Conservation (phyloP, 2,113 vertebrate species). For the Serilophus lunatus region DNA sequence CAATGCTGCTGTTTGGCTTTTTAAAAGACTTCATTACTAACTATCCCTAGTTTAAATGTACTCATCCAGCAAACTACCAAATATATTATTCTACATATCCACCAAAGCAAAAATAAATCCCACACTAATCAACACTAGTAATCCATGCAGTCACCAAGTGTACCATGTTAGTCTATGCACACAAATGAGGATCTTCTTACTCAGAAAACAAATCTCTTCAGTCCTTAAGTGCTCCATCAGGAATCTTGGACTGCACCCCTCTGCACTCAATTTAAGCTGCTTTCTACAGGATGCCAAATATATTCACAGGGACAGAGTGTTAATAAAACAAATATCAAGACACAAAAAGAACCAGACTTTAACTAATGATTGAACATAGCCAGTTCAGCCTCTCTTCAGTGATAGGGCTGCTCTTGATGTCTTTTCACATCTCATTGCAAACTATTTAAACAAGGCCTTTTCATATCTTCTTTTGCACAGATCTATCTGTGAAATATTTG, state of each 20-base stretch:
- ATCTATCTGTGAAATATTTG: not conserved
- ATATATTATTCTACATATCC: not conserved
- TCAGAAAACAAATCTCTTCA: not conserved
- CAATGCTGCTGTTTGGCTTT: not conserved
- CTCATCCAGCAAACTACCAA: not conserved
- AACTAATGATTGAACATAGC: not conserved
- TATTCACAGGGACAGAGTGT: not conserved
- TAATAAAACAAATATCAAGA: constrained; percentile 6
- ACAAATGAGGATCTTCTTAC: not conserved
- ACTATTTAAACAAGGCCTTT: not conserved
- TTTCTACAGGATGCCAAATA: not conserved
- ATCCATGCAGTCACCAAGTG: not conserved
- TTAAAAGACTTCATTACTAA: not conserved
- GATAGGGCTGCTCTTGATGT: not conserved
- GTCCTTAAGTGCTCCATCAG: not conserved
- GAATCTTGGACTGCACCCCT: not conserved
- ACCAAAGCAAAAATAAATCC: not conserved
- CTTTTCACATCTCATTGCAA: not conserved
- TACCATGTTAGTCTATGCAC: not conserved
- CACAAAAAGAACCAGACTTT: not conserved
- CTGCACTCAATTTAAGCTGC: not conserved
- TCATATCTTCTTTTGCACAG: not conserved
- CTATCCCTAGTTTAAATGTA: not conserved
- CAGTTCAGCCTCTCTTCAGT: not conserved
- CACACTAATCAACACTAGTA: not conserved